These are phyloP conservation scores for Popillia japonica DNA, from an alignment of 1,140 invertebrate genomes.

Conservation along the genomic window DNA sequence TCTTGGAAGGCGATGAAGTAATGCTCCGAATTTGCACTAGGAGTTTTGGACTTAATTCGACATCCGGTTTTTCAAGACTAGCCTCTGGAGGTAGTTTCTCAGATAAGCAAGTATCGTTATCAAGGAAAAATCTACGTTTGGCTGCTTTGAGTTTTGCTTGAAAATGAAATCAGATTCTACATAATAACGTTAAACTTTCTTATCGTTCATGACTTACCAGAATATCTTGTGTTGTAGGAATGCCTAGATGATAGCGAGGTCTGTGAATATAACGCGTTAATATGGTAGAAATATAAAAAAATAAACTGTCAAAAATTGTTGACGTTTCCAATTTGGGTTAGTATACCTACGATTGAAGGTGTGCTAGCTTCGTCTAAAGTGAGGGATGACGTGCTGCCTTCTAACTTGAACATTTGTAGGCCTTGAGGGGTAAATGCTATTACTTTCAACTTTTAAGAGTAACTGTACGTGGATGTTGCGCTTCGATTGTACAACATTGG, in stretches of 20 bases:
- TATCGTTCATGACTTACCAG: background rate
- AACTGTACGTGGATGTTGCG: background rate
- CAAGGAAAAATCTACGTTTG: background rate
- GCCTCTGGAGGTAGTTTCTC: background rate
- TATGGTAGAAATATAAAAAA: background rate
- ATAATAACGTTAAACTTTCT: background rate
- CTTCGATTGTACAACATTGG: background rate
- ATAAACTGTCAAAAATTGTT: background rate
- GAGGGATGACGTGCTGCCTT: background rate
- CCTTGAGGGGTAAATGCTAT: background rate
- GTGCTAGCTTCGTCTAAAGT: slow-evolving; percentile 3
- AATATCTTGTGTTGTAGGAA: slow-evolving; percentile 20
- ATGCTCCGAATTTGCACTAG: background rate
- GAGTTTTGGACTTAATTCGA: background rate
- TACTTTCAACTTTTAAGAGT: background rate
- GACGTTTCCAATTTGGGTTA: background rate
- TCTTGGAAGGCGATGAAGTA: background rate
- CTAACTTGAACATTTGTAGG: background rate
- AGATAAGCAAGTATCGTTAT: background rate
- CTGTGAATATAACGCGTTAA: background rate
- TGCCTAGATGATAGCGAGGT: background rate
- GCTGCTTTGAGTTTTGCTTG: background rate
- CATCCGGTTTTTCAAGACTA: background rate
- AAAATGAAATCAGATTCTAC: background rate
- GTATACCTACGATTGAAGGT: slow-evolving; percentile 23